Base-by-base conservation (phyloP, 2,797 vertebrate genomes). In the Glyptemys insculpta region DNA sequence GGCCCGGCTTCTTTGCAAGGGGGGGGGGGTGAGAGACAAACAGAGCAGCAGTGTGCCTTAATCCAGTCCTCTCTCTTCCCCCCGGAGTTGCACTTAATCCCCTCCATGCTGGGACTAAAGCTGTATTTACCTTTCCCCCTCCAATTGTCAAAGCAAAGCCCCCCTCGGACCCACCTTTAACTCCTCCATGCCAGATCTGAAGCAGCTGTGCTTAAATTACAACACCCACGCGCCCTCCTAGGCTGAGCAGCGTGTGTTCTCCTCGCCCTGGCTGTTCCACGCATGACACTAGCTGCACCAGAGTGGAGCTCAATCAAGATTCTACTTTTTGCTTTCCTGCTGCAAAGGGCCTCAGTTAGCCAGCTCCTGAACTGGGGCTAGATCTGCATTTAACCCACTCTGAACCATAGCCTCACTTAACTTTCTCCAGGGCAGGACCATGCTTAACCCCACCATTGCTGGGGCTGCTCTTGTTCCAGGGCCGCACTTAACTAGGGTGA, bases 131-230 rank as follows among this genome's bases (percentile, higher is more conserved):
- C n/a, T 34, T 23, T 62, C 74, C 49, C 49, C 15, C 72, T 82
- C 37, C 29, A 25, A 0, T 0, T 82, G 80, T 8, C n/a, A 81
- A 12, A 15, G 10, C 1, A 0, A 2, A 16, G 12, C 2, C 0
- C 0, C 53, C 56, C n/a, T 23, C 1, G 0, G 78, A 88, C 50
- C 50, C 14, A 79, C 11, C 74, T 86, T 19, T 25, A 4, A 23
- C 16, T 59, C 8, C 34, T 85, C 19, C 53, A 49, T 50, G 52
- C 3, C 23, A 83, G 88, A 7, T 3, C 80, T 91, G 34, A 49
- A 9, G 76, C 56, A 49, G 76, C 76, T 44, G 31, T 86, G 54
- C 37, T 79, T 56, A 74, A 12, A 29, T 12, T 1, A n/a, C 34
- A 18, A 4, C 3, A 8, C 5, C 16, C 18, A 16, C 34, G 62